Evolutionary conservation across 2,113 vertebrate species (phyloP), one percentile per base, ranked within the genome.

Genomic region (Platichthys stellatus): DNA sequence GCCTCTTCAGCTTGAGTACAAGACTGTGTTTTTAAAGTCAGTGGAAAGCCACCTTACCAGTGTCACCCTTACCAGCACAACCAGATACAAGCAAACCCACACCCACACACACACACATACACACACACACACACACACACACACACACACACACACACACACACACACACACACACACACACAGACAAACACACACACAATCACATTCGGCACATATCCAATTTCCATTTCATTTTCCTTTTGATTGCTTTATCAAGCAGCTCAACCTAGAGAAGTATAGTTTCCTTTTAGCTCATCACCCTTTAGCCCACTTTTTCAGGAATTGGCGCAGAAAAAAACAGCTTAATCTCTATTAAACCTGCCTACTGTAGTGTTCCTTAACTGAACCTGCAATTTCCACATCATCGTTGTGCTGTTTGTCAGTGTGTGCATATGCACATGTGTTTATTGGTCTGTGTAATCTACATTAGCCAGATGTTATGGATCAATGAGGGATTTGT

Each of bases 221-320:
- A 70, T 82, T 72, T 82, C 49, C 26, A 53, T 76, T 80, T 20
- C 20, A 73, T 85, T 79, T 78, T 64, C 69, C 43, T 57, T 61
- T 61, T 28, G 65, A 66, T 14, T 54, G 75, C 67, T 64, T 80
- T 78, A 68, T 85, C 72, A 72, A 80, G 75, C 60, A 60, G 58
- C 51, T 74, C 51, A 72, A 67, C 59, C 68, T 63, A 12, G 53
- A 75, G 20, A 69, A 56, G 67, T 53, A 31, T 13, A 62, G 24
- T 82, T 92, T 67, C 91, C 70, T 65, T 51, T 89, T 80, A 84
- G 93, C 57, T 87, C 76, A 66, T 72, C 65, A 14, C 59, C 58
- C 0, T 86, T 66, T 72, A 80, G 17, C 73, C 72, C 38, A 68
- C 59, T 68, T 80, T 72, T 64, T 43, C 23, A 74, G 67, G 53